These are phyloP conservation scores for Drosophila anomelani DNA, from an alignment of 2,888 invertebrate species.

Conservation along the genomic window DNA sequence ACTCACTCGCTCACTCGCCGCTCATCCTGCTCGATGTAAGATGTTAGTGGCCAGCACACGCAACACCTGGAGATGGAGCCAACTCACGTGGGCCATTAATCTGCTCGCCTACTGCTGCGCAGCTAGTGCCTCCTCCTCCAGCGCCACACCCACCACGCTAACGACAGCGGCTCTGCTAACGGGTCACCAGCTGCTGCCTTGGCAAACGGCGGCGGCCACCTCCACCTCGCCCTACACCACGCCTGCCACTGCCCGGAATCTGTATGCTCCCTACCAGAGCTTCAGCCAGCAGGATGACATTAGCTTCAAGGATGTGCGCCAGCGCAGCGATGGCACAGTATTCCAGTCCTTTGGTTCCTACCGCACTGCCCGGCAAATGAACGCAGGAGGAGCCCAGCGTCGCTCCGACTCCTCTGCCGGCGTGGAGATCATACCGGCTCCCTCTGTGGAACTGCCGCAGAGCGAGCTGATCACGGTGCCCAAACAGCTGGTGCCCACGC, in stretches of 20 bases:
- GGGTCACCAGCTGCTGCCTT: conserved; percentile 70
- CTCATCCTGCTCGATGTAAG: conserved; percentile 82
- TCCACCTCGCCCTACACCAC: conserved; percentile 25
- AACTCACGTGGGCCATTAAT: conserved; percentile 46
- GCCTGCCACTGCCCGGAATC: conserved; percentile 80
- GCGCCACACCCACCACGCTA: conserved; percentile 55
- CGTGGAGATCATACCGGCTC: conserved; percentile 76
- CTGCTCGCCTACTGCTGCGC: conserved; percentile 48
- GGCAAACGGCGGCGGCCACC: conserved; percentile 59
- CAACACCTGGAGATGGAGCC: conserved; percentile 50
- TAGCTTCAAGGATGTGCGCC: conserved; percentile 80
- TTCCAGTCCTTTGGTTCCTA: conserved; percentile 83
- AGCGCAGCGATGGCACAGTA: conserved; percentile 80
- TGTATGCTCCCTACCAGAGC: conserved; percentile 83
- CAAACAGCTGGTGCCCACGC: conserved; percentile 78
- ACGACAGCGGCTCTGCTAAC: conserved; percentile 61
- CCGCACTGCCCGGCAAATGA: conserved; percentile 68
- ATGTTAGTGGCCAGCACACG: conserved; percentile 82
- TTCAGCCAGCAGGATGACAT: conserved; percentile 83
- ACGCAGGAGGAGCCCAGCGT: conserved; percentile 59
- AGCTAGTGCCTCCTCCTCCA: conserved; percentile 15
- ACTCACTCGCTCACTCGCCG: conserved; percentile 40
- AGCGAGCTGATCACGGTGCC: conserved; percentile 79
- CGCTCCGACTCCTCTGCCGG: conserved; percentile 66
- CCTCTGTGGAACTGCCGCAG: conserved; percentile 73